Evolutionary conservation across 2,113 vertebrate species (phyloP).

Genomic region (Channa maculata): DNA sequence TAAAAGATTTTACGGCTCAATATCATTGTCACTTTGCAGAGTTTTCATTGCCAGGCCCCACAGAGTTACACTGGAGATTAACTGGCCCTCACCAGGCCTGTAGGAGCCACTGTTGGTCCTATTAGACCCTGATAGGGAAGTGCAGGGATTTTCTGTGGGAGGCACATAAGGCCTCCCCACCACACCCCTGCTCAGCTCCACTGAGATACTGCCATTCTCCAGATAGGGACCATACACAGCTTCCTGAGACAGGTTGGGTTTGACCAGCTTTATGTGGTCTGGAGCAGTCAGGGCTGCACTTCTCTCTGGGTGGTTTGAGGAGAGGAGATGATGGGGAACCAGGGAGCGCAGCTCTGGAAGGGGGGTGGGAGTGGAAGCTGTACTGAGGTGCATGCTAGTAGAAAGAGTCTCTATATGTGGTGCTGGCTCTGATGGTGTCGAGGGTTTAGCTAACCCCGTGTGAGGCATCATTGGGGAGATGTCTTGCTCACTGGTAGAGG

Average conservation of each 20-base stretch:
- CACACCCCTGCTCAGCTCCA: slow-evolving; percentile 53
- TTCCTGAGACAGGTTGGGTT: slow-evolving; percentile 70
- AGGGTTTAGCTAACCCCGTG: slow-evolving; percentile 60
- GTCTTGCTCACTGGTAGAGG: slow-evolving; percentile 71
- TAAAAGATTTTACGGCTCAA: slow-evolving; percentile 84
- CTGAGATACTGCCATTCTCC: slow-evolving; percentile 60
- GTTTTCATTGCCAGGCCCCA: slow-evolving; percentile 96
- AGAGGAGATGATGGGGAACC: slow-evolving; percentile 75
- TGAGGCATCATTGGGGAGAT: slow-evolving; percentile 74
- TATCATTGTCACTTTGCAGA: slow-evolving; percentile 90
- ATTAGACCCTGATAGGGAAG: slow-evolving; percentile 68
- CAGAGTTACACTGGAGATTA: slow-evolving; percentile 92
- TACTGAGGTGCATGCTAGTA: slow-evolving; percentile 75
- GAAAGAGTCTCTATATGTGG: slow-evolving; percentile 45
- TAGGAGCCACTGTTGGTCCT: slow-evolving; percentile 65
- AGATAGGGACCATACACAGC: slow-evolving; percentile 64
- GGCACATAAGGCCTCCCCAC: slow-evolving; percentile 61
- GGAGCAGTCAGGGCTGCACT: slow-evolving; percentile 3
- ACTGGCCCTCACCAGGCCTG: slow-evolving; percentile 85
- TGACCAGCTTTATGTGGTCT: slow-evolving; percentile 80
- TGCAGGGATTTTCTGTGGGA: slow-evolving; percentile 80
- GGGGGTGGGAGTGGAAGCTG: slow-evolving; percentile 54
- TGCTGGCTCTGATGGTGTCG: slow-evolving; percentile 35
- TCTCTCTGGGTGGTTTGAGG: slow-evolving; percentile 78
- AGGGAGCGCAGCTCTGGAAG: slow-evolving; percentile 84